Evolutionary conservation across 2,113 vertebrate genomes (phyloP), one percentile per base, ranked within the genome.

Genomic region (Actenoides hombroni): DNA sequence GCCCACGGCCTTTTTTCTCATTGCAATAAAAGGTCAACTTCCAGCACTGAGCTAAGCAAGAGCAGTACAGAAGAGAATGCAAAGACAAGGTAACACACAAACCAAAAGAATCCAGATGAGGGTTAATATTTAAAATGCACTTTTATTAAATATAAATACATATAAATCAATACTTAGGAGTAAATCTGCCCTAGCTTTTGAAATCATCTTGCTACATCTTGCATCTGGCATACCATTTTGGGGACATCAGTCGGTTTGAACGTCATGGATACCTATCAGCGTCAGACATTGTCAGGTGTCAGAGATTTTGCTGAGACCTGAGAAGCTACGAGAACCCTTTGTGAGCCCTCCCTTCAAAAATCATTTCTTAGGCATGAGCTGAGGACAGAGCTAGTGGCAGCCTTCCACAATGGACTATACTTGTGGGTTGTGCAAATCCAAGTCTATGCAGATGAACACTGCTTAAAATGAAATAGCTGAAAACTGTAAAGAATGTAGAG

Each of bases 1-100:
- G 95, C 97, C 95, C 87, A 69, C 39, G 92, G 95, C 88, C n/a
- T 89, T 88, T 83, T 95, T 97, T 97, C 94, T 97, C 92, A 94
- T 95, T 96, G 95, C 93, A 94, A 40, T 26, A 28, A 95, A 96
- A 97, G 95, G 94, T 97, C 95, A 95, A 18, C 83, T 89, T 86
- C 44, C 85, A 93, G 78, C 93, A 78, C 71, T n/a, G 83, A 92
- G 79, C 68, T 75, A 40, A 92, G 83, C 92, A 93, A 51, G n/a
- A 92, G 35, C 60, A 23, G 35, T 1, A 20, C 35, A 86, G 56
- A 48, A 51, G 24, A n/a, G 64, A 67, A 76, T 82, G 86, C 73
- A 93, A 54, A 90, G 68, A 25, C 63, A 63, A 93, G 80, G 85
- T 93, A 92, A 86, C 86, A 39, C 16, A 8, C 31, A 51, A 69